Evolutionary conservation across 2,113 vertebrate species (phyloP), one percentile per base, ranked within the genome.

Genomic region (Barbus barbus): DNA sequence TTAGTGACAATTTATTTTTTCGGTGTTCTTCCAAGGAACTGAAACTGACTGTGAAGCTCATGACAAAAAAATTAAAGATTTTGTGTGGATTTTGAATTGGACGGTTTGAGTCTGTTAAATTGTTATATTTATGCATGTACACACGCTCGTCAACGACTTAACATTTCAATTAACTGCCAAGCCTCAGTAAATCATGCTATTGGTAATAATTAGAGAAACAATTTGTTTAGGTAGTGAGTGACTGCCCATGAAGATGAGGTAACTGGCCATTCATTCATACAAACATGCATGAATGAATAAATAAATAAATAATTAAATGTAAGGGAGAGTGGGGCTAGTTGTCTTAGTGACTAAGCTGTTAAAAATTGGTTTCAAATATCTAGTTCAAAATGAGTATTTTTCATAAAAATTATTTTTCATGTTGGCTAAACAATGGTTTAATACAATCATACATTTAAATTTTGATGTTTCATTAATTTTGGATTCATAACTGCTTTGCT

Each of bases 121-220:
- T 65, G 78, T 79, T 79, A 44, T 65, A 65, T 65, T 79, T 65
- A 67, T 60, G 79, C 83, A 85, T 16, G 81, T 79, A 89, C 56
- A 31, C 83, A 69, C 38, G 38, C 83, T 63, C 78, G 38, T 84
- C 56, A 61, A 46, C 11, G 48, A 81, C 65, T 81, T 60, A 72
- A 82, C 61, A 78, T 77, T 75, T 83, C 53, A 73, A 60, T 85
- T 78, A 78, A 33, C 72, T 60, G 51, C 31, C 33, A 28, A 20
- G n/a, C 69, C 67, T 58, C 16, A 22, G 69, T 60, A 73, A 18
- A 58, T 33, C 28, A 71, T 69, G 63, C 24, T 73, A 58, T 60
- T 26, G 5, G 31, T 67, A 60, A 71, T 60, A 60, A 73, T 38
- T 44, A 58, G 20, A 58, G 4, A 8, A 11, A 71, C 58, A 61